Base-by-base conservation (phyloP, 2,888 invertebrate species). In the Lacanobia wlatinum region DNA sequence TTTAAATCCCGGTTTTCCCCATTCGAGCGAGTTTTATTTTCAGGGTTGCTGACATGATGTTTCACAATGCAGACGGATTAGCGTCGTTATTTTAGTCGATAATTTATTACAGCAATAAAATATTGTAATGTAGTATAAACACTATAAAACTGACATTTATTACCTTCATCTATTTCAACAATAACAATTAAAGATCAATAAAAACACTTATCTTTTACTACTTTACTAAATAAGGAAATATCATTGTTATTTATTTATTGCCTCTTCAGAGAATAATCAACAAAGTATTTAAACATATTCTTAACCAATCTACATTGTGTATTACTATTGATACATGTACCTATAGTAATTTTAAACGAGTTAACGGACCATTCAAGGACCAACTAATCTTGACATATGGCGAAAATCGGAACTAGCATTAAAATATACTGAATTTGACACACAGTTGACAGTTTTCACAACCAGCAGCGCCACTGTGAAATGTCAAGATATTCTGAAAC, bases 251-350 rank as follows among this genome's bases (percentile, higher is more conserved):
- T 52, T 74, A 63, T 18, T 63, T 60, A 60, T 50, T 50, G 16
- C 23, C 60, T 48, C 40, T 77, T 66, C 50, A 56, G 48, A 64
- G 61, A 77, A 76, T 60, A 64, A n/a, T 72, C 58, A 72, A 68
- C 43, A 62, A 65, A 65, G 38, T 65, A 62, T 43, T 48, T 66
- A 55, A 64, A 34, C 12, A 34, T 40, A 53, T 67, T 58, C 48
- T 65, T 59, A 46, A 46, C 18, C 48, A 82, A 70, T 62, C 48
- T 46, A 64, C 34, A 48, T n/a, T 40, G 34, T 55, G 9, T 52
- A 46, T 6, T 48, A 40, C 43, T 52, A 23, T 28, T 65, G 62
- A 56, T 38, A 53, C 5, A 56, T 70, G 59, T 46, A 70, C 28
- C 28, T 28, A 28, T 28, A 28, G n/a, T 76, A 81, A 61, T 56